A percentile compares a stretch with the other conserved stretches of the same genome.
These are phyloP conservation scores for Apostichopus californicus DNA, from an alignment of 35 echinoderm and acorn worm species.

Conservation along the genomic window DNA sequence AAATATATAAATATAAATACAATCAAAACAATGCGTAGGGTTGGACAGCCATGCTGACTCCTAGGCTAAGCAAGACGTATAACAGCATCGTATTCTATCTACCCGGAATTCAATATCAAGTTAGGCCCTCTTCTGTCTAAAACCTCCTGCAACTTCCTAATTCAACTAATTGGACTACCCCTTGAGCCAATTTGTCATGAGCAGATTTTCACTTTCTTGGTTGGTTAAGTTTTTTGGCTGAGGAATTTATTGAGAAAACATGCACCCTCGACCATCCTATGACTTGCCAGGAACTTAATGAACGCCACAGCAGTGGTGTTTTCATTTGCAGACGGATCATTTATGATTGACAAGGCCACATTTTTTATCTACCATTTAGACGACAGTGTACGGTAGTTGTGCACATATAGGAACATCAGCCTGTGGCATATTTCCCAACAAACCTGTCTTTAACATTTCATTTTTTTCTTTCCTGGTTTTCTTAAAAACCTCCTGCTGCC, in stretches of 20 bases:
- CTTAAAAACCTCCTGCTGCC: neutral
- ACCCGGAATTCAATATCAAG: conserved; percentile 20
- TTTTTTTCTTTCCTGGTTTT: neutral
- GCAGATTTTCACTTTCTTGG: conserved; percentile 40
- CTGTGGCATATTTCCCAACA: conserved; percentile 7
- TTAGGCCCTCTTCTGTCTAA: conserved; percentile 21
- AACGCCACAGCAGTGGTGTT: conserved; percentile 29
- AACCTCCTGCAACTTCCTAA: conserved; percentile 45
- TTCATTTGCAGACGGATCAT: conserved; percentile 21
- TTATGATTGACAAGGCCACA: conserved; percentile 41
- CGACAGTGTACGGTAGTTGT: neutral
- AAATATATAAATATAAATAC: neutral
- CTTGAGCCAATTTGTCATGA: conserved; percentile 50
- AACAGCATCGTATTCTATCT: conserved; percentile 1
- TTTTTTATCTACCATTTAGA: conserved; percentile 1
- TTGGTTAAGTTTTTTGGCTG: conserved; percentile 31
- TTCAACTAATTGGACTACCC: conserved; percentile 49
- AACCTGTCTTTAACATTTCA: neutral
- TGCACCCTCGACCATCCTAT: conserved; percentile 36
- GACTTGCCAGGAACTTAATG: conserved; percentile 21
- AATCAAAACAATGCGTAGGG: conserved; percentile 5
- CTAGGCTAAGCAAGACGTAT: neutral
- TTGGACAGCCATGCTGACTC: neutral
- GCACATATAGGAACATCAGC: conserved; percentile 27
- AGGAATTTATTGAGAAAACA: conserved; percentile 56